Base-by-base conservation (phyloP, 30 jellyfish, hydroid and myxozoan genomes). In the Euphysa ruthae region DNA sequence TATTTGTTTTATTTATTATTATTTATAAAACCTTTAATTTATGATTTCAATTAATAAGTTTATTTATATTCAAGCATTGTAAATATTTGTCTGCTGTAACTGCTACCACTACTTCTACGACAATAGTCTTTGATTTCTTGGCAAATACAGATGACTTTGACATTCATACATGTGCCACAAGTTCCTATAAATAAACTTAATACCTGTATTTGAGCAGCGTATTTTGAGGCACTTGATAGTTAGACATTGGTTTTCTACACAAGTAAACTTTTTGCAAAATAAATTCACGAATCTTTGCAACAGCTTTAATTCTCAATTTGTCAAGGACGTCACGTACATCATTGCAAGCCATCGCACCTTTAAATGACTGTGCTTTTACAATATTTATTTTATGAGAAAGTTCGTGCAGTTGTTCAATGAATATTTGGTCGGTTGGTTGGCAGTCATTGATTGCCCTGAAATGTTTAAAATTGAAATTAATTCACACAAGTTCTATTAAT, bases 271-370 rank as follows among this genome's bases (percentile, higher is more conserved):
- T 73, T 43, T 88, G 97, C 10, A 88, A 70, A 26, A 88, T 76
- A 43, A 88, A 88, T 58, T 79, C 93, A 22, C 97, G 80, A 0
- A 88, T 75, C 60, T 88, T 88, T 28, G 84, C 82, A 0, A 88
- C 97, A 1, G 97, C 97, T 50, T 88, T 88, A 3, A 88, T 49
- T 26, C 89, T 65, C 22, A 88, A 77, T 63, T 88, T 88, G 38
- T 88, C 97, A 15, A 88, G 80, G 1, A 85, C 84, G 46, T 88
- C 97, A 46, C 78, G 78, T 65, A 78, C 97, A 56, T 88, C 97
- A 72, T 88, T 78, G 66, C 97, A 88, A 6, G 97, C 97, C 84
- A 82, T 63, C 15, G 97, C 94, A 61, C 93, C 93, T 71, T 79
- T 79, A 58, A 16, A 79, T 14, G 91, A 57, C 14, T 88, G 97